Conservation (phyloP, 2,797 vertebrate species). For the Coracias cyanogaster region DNA sequence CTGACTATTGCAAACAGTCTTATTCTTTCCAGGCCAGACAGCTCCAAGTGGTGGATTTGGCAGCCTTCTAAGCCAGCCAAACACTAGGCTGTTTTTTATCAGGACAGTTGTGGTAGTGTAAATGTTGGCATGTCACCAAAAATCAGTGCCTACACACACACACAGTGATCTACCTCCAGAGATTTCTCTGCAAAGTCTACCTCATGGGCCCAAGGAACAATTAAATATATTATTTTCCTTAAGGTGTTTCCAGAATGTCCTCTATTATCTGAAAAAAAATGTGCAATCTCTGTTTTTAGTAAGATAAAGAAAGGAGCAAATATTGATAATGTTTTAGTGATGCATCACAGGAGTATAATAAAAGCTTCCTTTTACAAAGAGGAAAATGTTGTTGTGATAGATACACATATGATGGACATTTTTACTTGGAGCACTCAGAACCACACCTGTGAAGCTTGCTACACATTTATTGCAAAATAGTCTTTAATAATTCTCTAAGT, state of each 20-base stretch:
- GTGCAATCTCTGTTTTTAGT: neutral
- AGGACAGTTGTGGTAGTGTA: neutral
- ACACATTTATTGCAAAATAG: neutral
- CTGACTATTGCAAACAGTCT: neutral
- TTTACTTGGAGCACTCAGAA: neutral
- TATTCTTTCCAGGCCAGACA: neutral
- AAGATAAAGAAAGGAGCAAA: neutral
- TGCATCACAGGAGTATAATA: neutral
- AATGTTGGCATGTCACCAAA: neutral
- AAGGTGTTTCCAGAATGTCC: neutral
- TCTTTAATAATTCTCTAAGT: neutral
- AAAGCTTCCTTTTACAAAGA: neutral
- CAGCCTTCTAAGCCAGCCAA: neutral
- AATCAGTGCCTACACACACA: neutral
- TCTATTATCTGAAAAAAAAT: neutral
- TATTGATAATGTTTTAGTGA: neutral
- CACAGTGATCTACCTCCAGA: neutral
- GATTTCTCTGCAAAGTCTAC: neutral
- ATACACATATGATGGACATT: neutral
- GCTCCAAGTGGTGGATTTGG: neutral
- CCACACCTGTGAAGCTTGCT: neutral
- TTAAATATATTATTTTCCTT: neutral
- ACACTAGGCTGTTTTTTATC: neutral
- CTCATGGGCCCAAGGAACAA: neutral
- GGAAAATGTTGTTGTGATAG: neutral